A percentile compares a stretch with the other conserved stretches of the same genome.
Evolutionary conservation across 37 sponge, comb jelly and placozoan species (phyloP).

Genomic region (Spongia lamella): DNA sequence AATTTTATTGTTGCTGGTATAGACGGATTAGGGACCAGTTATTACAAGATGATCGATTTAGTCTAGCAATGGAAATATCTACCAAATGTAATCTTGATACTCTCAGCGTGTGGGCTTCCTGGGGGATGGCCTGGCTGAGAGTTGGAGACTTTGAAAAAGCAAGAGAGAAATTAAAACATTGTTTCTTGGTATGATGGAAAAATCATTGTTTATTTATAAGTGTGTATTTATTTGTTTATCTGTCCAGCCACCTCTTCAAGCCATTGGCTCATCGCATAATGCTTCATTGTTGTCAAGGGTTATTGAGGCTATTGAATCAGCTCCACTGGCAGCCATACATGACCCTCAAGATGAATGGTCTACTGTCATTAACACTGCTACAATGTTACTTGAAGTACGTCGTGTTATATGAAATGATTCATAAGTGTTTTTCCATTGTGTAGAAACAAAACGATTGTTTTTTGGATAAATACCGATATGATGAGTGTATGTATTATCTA

Average conservation of each 20-base stretch:
- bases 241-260: neutral
- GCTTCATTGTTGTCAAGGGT: slow-evolving; percentile 45
- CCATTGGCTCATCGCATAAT: slow-evolving; percentile 10
- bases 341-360: slow-evolving; percentile 12
- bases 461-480: slow-evolving; percentile 59
- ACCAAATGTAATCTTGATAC: slow-evolving; percentile 93
- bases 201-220: neutral
- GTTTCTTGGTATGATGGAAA: slow-evolving; percentile 67
- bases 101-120: slow-evolving; percentile 72
- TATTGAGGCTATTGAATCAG: slow-evolving; percentile 57
- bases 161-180: slow-evolving; percentile 81
- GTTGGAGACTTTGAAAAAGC: slow-evolving; percentile 83
- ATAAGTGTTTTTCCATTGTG: too few relatives aligned
- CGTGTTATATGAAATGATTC: neutral
- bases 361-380: neutral
- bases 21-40: slow-evolving; percentile 78
- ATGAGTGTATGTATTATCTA: slow-evolving; percentile 89
- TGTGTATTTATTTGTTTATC: slow-evolving; percentile 12
- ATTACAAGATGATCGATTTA: slow-evolving; percentile 75
- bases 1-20: too few relatives aligned
- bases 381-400: neutral
- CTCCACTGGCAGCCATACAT: slow-evolving; percentile 32
- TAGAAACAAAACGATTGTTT: too few relatives aligned
- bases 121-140: slow-evolving; percentile 90
- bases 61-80: slow-evolving; percentile 88